Evolutionary conservation across 2,113 vertebrate species (phyloP), one percentile per base, ranked within the genome.

Genomic region (Neomonachus schauinslandi): DNA sequence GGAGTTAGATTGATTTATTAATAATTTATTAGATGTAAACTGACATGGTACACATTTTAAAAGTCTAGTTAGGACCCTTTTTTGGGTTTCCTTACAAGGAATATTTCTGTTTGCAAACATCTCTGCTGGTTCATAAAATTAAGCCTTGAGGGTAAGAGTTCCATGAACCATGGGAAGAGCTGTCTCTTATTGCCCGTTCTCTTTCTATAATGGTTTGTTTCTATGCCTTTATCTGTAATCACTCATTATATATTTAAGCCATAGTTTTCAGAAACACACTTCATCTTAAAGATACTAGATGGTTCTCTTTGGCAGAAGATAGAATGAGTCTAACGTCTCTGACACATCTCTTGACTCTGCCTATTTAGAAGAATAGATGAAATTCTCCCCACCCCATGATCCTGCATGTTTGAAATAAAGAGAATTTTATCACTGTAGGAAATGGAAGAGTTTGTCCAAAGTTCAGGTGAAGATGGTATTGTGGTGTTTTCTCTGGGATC

Each of bases 371-470:
- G 4, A 55, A 4, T 26, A 74, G 2, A 12, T 16, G 18, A 94
- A 81, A 1, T 11, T 49, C n/a, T 13, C 2, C 2, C 7, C 1
- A 4, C 5, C 3, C 2, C 42, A 0, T 76, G 18, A 71, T 71
- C 8, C 3, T 57, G 2, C 3, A 65, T 2, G 33, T 59, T 69
- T 55, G 6, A 81, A 55, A 91, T 22, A 31, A 5, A 86, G 15
- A 88, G 0, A 67, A 67, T 77, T 65, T 95, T 79, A 63, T 97
- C 28, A 93, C 55, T 94, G 67, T 96, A 99, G 99, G 99, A 99
- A 95, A 99, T 99, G 97, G 99, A 99, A 98, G 98, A 99, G 93
- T 99, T 99, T 98, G 99, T 99, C 72, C 99, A 99, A 98, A 99
- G 99, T 69, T 99, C 99, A 55, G 99, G 99, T 51, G 98, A 99